Conservation (phyloP, 2,113 vertebrate genomes). For the Tetrax tetrax region DNA sequence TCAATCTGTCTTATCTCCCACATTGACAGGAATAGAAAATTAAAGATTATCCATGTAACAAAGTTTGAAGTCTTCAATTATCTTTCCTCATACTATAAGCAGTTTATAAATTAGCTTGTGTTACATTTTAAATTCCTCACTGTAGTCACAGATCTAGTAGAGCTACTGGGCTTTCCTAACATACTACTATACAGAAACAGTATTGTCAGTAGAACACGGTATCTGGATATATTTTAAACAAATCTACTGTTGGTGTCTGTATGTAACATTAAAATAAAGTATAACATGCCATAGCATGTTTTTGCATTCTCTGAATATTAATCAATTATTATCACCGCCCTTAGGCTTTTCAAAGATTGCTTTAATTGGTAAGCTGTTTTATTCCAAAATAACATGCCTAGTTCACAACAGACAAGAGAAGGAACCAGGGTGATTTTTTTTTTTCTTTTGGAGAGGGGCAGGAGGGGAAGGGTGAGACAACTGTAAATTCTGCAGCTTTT, state of each 20-base stretch:
- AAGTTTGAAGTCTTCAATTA: not conserved
- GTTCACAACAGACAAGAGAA: not conserved
- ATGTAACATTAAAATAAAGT: not conserved
- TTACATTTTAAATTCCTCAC: not conserved
- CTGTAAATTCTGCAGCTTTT: not conserved
- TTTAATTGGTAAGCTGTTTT: not conserved
- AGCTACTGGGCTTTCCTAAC: not conserved
- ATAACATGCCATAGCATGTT: not conserved
- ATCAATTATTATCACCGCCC: not conserved
- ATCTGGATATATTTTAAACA: not conserved
- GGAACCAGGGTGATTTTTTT: not conserved
- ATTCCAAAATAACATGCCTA: not conserved
- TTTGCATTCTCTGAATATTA: not conserved
- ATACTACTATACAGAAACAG: not conserved
- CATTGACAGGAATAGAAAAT: not conserved
- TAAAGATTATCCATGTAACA: not conserved
- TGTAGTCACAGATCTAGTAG: not conserved
- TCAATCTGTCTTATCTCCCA: not conserved
- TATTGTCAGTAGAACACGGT: fast-evolving
- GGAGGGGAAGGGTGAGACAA: not conserved
- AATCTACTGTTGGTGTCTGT: not conserved
- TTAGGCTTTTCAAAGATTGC: not conserved
- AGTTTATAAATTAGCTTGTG: not conserved
- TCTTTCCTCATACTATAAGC: not conserved
- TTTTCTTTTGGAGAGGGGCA: too few species aligned